Evolutionary conservation across 2,113 vertebrate genomes (phyloP).

Genomic region (Burhinus bistriatus): DNA sequence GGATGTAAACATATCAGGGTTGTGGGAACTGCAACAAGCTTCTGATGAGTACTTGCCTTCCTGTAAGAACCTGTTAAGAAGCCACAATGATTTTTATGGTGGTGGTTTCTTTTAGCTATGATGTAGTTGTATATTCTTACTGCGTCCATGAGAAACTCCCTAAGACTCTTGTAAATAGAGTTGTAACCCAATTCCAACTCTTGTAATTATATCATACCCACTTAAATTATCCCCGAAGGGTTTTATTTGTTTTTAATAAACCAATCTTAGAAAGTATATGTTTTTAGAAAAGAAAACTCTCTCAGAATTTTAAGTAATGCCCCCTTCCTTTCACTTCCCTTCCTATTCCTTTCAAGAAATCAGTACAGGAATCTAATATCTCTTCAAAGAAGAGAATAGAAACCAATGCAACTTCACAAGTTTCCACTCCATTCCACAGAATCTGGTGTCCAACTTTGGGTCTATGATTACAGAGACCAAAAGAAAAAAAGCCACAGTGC

Average conservation of each 20-base stretch:
- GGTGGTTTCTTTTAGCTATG: constrained; percentile 14
- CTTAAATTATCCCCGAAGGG: background rate
- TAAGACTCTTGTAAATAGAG: background rate
- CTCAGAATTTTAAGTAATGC: background rate
- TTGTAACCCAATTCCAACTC: background rate
- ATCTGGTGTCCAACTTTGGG: background rate
- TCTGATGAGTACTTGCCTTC: constrained; percentile 10
- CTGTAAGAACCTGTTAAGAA: constrained; percentile 49
- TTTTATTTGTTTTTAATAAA: constrained; percentile 18
- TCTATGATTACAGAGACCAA: background rate
- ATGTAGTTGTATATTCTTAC: background rate
- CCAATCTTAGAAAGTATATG: background rate
- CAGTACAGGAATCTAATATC: background rate
- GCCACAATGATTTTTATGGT: constrained; percentile 19
- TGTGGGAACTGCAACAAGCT: constrained; percentile 18
- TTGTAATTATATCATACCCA: background rate
- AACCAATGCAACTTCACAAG: background rate
- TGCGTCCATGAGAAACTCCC: constrained; percentile 23
- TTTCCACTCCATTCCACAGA: background rate
- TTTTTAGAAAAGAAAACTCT: background rate
- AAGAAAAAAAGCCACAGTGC: background rate
- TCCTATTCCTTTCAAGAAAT: background rate
- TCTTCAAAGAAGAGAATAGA: background rate
- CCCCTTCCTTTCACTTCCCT: background rate
- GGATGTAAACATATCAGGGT: background rate